phyloP scores from a whole-genome alignment of 2,113 vertebrate genomes.

The Rhinolophus sinicus region DNA sequence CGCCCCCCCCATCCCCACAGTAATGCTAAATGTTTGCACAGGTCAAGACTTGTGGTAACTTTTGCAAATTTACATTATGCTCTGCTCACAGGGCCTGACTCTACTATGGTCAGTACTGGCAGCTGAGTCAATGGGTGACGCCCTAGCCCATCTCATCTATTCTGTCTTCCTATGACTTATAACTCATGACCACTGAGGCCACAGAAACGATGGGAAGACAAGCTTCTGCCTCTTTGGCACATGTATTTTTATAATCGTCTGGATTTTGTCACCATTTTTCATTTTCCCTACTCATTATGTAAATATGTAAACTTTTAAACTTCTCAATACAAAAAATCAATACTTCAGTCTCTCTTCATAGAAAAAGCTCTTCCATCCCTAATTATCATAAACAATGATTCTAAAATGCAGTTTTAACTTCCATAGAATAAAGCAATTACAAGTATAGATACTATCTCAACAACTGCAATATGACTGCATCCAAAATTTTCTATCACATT shows the following conservation, averaged over 20 bases:
- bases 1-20: neutral
- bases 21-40: neutral
- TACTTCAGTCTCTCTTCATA: neutral
- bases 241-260: neutral
- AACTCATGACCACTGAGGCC: neutral
- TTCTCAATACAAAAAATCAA: neutral
- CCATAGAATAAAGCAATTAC: neutral
- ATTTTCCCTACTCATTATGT: neutral
- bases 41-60: neutral
- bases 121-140: neutral
- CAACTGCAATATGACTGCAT: slow-evolving; percentile 14
- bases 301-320: neutral
- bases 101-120: neutral
- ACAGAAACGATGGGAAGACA: neutral
- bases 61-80: neutral
- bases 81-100: neutral
- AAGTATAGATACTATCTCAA: neutral
- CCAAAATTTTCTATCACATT: neutral
- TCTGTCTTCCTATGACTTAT: neutral
- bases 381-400: neutral
- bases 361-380: neutral
- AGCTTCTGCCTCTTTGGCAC: neutral
- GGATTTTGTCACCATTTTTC: neutral
- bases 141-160: neutral
- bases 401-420: slow-evolving; percentile 19